Evolutionary conservation across 2,797 vertebrate genomes (phyloP), one percentile per base, ranked within the genome.

Genomic region (Peromyscus aztecus): DNA sequence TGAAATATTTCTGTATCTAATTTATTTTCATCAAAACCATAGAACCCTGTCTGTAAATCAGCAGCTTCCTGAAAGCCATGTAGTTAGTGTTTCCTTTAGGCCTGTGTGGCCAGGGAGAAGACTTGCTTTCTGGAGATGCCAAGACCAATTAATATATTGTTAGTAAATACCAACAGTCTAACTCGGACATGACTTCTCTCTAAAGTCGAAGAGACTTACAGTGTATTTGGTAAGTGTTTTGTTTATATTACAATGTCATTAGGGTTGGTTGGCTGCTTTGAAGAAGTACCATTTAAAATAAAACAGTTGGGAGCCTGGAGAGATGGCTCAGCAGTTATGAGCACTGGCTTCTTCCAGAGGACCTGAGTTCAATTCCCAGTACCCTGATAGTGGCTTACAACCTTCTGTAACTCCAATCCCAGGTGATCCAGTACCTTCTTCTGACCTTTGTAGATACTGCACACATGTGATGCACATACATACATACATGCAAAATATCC

Each of bases 261-360:
- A 31, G 34, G 29, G 16, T 83, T 37, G 23, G 7, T 83, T 37
- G 23, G 6, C 37, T 76, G 57, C 27, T 76, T 78, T 90, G 55
- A 84, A 61, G 29, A 92, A 94, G 73, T 91, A 27, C 71, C 61
- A 77, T 91, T 94, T 93, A 80, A 95, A 83, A 67, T 85, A 65
- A 94, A 97, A 75, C 29, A 43, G 29, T 43, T 6, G 24, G 43
- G 43, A 31, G 6, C 43, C 43, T 31, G 27, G 43, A 49, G 75
- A 77, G 43, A 31, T 31, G 40, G 24, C 24, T 76, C 73, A 46
- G 73, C 37, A 76, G 73, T 29, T 46, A 43, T 19, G 8, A 46
- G 73, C 12, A 76, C 73, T 49, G 75, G 43, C 75, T 49, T 77
- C 43, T 49, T 77, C 6, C 43, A 31, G 27, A 49, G 43, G 43